Percentiles rank a stretch among this genome's conserved stretches.
These are phyloP conservation scores for Gandaritis pyraliata DNA, from an alignment of 2,888 invertebrate species.

Conservation along the genomic window DNA sequence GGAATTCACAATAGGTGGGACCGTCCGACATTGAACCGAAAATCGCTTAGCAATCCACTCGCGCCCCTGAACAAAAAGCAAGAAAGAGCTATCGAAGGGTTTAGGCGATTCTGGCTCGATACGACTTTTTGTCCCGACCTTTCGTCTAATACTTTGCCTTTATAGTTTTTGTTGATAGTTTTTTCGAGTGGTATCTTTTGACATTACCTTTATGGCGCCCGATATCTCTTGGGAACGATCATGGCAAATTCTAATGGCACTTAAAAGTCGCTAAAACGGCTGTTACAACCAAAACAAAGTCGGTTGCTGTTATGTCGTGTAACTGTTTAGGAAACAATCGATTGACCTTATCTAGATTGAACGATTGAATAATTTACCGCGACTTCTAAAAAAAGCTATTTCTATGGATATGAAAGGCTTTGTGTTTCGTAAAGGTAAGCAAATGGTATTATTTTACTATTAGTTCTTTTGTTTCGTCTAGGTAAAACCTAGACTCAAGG, in stretches of 20 bases:
- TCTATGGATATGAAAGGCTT: constrained; percentile 2
- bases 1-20: constrained; percentile 82
- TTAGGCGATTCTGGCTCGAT: constrained; percentile 69
- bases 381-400: constrained; percentile 10
- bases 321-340: constrained; percentile 51
- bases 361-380: constrained; percentile 33
- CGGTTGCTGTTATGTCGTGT: constrained; percentile 53
- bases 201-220: constrained; percentile 78
- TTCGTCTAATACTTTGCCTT: constrained; percentile 70
- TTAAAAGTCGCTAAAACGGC: constrained; percentile 66
- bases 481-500: too few species aligned
- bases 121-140: constrained; percentile 71
- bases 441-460: too few species aligned
- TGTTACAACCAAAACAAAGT: constrained; percentile 73
- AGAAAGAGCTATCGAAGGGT: constrained; percentile 44
- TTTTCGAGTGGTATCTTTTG: constrained; percentile 73
- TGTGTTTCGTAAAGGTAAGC: neutral
- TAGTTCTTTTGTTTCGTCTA: too few species aligned
- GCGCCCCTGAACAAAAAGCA: constrained; percentile 59
- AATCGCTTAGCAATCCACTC: constrained; percentile 68
- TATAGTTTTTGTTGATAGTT: constrained; percentile 79
- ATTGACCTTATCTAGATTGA: constrained; percentile 43
- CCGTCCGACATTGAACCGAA: constrained; percentile 63
- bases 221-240: constrained; percentile 72
- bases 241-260: constrained; percentile 76